Conservation (phyloP, 2,888 invertebrate species). For the Atethmia centrago region DNA sequence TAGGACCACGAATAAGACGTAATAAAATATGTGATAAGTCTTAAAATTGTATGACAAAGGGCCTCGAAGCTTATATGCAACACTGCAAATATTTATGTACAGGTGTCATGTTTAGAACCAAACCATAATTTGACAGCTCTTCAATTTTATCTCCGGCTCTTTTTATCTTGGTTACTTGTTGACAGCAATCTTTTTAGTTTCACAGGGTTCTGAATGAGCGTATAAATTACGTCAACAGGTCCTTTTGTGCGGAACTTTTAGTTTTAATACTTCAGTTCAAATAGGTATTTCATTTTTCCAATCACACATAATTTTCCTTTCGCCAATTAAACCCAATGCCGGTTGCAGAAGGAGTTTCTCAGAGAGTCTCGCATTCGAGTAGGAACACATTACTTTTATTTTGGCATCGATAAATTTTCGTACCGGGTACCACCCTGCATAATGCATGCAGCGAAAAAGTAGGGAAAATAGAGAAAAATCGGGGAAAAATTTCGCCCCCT, state of each 20-base stretch:
- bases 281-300: conserved; percentile 15
- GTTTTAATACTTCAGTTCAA: not conserved
- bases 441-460: conserved; percentile 85
- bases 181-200: not conserved
- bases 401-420: conserved; percentile 85
- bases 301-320: conserved; percentile 47
- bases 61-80: not conserved
- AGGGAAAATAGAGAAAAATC: conserved; percentile 83
- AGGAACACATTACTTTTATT: conserved; percentile 81
- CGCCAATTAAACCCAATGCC: conserved; percentile 53
- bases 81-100: not conserved
- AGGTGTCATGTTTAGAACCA: not conserved
- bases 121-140: not conserved
- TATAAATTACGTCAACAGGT: conserved; percentile 3
- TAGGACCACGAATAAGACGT: not conserved
- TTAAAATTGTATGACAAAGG: not conserved
- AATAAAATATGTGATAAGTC: not conserved
- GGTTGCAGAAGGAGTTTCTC: conserved; percentile 51
- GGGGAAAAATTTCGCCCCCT: conserved; percentile 81
- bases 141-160: not conserved
- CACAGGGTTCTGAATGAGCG: not conserved
- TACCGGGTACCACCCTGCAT: conserved; percentile 81
- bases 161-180: not conserved
- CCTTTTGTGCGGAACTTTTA: not conserved
- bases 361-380: conserved; percentile 58